These are phyloP conservation scores for Dryobates pubescens DNA, from an alignment of 2,797 vertebrate species.

Conservation along the genomic window DNA sequence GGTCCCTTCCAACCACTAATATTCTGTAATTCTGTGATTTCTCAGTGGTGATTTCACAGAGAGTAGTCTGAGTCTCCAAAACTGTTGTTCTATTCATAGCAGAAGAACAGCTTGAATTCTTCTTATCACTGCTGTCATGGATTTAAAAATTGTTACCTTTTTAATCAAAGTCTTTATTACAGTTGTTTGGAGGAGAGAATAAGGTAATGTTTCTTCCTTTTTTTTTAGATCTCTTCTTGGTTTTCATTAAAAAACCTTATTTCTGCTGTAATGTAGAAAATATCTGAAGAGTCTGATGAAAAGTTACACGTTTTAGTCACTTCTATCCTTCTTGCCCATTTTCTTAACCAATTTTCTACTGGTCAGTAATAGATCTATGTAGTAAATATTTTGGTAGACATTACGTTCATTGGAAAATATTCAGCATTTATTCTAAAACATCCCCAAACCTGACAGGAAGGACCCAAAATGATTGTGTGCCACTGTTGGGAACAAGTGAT, in stretches of 20 bases:
- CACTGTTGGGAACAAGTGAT: neutral
- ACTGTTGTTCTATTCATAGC: neutral
- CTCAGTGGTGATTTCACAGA: neutral
- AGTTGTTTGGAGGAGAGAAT: neutral
- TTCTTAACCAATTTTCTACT: neutral
- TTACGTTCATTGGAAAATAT: neutral
- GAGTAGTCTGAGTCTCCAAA: neutral
- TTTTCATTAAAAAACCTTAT: neutral
- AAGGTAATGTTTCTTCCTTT: neutral
- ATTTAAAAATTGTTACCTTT: neutral
- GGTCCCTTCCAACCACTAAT: no score
- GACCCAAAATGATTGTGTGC: neutral
- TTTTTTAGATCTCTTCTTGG: neutral
- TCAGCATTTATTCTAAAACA: neutral
- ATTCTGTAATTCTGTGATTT: no score
- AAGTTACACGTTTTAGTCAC: neutral
- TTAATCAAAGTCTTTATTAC: neutral
- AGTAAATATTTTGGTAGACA: neutral
- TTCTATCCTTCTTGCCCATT: neutral
- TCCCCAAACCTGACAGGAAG: neutral
- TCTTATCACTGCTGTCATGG: neutral
- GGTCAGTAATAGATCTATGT: neutral
- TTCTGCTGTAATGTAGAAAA: neutral
- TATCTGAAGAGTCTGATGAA: neutral
- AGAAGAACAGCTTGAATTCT: neutral